Base-by-base conservation (phyloP, 2,888 invertebrate species). In the Sarcophaga carnaria region DNA sequence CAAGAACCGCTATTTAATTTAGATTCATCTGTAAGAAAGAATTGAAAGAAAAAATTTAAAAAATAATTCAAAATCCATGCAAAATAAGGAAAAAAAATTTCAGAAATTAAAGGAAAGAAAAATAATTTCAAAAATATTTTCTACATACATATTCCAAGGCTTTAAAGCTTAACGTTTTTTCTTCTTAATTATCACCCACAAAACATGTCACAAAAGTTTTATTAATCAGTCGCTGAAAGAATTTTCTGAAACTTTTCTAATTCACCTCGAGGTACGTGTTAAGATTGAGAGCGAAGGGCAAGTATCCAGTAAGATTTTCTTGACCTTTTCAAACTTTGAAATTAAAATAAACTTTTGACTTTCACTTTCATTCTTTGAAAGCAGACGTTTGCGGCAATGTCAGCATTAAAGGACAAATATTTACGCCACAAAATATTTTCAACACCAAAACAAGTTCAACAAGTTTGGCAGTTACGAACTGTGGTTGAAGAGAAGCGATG, bases 1-100 rank as follows among this genome's bases (percentile, higher is more conserved):
- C 97, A 97, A 92, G 96, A 95, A 93, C 96, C 96, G 88, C 96
- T 96, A 93, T 95, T 95, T 93, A 96, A 94, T 94, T 93, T 96
- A 91, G 96, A 96, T 94, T 97, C 97, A 96, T 97, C 97, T 97
- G 94, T 25, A 94, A 93, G 88, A 89, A 89, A 89, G 88, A 14
- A 17, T 5, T 1, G 5, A 14, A 54, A 54, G 5, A 14, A 54
- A 54, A 54, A 54, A 17, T 17, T 49, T 54, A 17, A 54, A 5
- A 54, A 54, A 4, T 54, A 17, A 54, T 54, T 14, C 17, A 17
- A 54, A 54, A 54, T 17, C 12, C 2, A 1, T 49, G 3, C 14
- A 49, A 49, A 49, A 11, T 14, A 49, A 14, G 11, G 14, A 49
- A 49, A 49, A n/a, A 49, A 14, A 4, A 14, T 49, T 49, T 49